These are phyloP conservation scores for Sycophila sp. DNA, from an alignment of 1,140 invertebrate species.

Conservation along the genomic window DNA sequence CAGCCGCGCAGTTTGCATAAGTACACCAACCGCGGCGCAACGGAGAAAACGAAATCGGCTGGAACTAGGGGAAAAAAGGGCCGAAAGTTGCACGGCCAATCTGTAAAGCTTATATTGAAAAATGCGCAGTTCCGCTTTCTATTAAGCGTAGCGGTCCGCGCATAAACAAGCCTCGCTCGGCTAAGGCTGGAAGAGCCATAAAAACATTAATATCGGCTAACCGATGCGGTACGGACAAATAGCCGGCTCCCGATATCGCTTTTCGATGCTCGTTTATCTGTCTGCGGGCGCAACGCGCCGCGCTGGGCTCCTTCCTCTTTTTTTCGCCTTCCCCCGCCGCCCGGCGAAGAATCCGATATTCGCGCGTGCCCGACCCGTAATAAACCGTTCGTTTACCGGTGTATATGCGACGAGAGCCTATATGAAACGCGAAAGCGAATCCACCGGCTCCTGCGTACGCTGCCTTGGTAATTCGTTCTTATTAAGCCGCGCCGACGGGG, in stretches of 20 bases:
- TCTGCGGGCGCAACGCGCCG: not conserved
- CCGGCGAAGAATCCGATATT: not conserved
- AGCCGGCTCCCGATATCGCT: not conserved
- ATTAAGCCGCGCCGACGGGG: not conserved
- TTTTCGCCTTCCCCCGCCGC: not conserved
- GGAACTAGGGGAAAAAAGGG: too few relatives aligned
- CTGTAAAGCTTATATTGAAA: not conserved
- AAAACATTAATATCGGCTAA: conserved; percentile 19
- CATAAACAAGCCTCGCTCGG: not conserved
- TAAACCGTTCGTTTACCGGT: conserved; percentile 14
- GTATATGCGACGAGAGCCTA: not conserved
- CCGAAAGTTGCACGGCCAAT: too few relatives aligned
- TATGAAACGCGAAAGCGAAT: not conserved
- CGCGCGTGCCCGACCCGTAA: conserved; percentile 2
- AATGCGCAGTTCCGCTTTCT: not conserved
- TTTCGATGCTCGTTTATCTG: conserved; percentile 12
- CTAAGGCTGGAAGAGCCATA: not conserved
- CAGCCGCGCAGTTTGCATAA: too few relatives aligned
- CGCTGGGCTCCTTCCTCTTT: not conserved
- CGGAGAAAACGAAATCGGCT: too few relatives aligned
- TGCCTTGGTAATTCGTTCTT: conserved; percentile 24
- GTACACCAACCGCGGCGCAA: too few relatives aligned
- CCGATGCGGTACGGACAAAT: not conserved
- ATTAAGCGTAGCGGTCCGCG: not conserved
- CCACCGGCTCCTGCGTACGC: not conserved